These are phyloP conservation scores for Brenthis hecate DNA, from an alignment of 2,888 invertebrate genomes.

Conservation along the genomic window DNA sequence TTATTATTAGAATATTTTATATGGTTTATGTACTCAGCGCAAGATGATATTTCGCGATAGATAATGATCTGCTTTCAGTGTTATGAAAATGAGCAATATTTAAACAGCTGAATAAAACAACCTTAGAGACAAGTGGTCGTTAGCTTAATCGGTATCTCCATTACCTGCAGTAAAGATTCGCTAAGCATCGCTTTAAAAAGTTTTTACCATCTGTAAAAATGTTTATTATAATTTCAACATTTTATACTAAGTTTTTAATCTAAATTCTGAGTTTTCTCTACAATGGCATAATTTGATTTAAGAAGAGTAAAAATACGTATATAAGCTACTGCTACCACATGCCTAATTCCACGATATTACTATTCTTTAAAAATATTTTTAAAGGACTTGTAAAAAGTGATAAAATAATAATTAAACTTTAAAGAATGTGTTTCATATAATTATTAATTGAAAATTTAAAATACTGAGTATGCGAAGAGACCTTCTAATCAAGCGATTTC, in stretches of 20 bases:
- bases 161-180: slow-evolving; percentile 36
- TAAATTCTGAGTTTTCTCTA: no score
- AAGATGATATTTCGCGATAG: background rate
- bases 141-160: slow-evolving; percentile 38
- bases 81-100: slow-evolving; percentile 36
- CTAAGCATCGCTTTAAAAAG: slow-evolving; percentile 33
- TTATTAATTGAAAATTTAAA: no score
- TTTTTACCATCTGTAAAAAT: background rate
- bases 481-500: no score
- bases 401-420: no score
- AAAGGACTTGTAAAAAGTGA: no score
- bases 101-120: slow-evolving; percentile 38
- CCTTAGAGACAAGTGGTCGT: slow-evolving; percentile 35
- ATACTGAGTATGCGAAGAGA: no score
- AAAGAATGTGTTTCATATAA: no score
- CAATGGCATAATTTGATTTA: no score
- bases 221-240: background rate
- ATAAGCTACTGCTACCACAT: no score
- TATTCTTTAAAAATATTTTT: no score
- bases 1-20: slow-evolving; percentile 2
- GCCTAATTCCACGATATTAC: no score
- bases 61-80: slow-evolving; percentile 7
- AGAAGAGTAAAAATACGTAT: no score
- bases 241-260: background rate
- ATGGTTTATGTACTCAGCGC: background rate